Conservation (phyloP, 2,888 invertebrate species). For the Napeogenes inachia region DNA sequence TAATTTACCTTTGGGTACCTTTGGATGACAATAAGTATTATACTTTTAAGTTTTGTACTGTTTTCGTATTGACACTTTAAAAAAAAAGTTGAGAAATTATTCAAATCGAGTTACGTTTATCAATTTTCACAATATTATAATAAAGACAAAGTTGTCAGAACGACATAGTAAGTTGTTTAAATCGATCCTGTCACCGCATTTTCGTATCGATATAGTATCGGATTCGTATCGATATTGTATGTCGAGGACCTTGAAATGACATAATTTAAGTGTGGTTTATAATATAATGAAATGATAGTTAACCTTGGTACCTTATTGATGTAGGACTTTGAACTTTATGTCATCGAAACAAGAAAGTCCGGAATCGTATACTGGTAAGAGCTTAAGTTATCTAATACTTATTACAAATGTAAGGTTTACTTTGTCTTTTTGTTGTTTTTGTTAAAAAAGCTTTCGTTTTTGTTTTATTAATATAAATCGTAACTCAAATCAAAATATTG, state of each 20-base stretch:
- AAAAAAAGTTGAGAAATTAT: neutral
- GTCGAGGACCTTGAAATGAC: conserved; percentile 26
- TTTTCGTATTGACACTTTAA: neutral
- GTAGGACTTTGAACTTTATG: neutral
- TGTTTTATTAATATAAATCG: too few species aligned
- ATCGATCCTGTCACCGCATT: conserved; percentile 28
- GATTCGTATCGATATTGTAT: conserved; percentile 24
- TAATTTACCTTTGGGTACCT: neutral
- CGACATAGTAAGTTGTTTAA: conserved; percentile 11
- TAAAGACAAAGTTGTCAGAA: conserved; percentile 13
- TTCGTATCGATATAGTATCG: conserved; percentile 19
- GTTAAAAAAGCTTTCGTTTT: too few species aligned
- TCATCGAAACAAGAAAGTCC: neutral
- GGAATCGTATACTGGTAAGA: too few species aligned
- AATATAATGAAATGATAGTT: conserved; percentile 19
- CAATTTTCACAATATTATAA: neutral
- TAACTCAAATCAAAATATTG: too few species aligned
- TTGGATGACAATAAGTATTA: too few species aligned
- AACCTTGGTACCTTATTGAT: conserved; percentile 9
- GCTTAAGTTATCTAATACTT: too few species aligned
- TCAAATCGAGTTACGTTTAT: neutral
- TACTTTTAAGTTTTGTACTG: too few species aligned
- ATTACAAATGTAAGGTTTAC: too few species aligned
- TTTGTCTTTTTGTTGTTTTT: too few species aligned
- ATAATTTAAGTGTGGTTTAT: conserved; percentile 23